These are phyloP conservation scores for Pollicipes pollicipes DNA, from an alignment of 1,140 invertebrate genomes.

Conservation along the genomic window DNA sequence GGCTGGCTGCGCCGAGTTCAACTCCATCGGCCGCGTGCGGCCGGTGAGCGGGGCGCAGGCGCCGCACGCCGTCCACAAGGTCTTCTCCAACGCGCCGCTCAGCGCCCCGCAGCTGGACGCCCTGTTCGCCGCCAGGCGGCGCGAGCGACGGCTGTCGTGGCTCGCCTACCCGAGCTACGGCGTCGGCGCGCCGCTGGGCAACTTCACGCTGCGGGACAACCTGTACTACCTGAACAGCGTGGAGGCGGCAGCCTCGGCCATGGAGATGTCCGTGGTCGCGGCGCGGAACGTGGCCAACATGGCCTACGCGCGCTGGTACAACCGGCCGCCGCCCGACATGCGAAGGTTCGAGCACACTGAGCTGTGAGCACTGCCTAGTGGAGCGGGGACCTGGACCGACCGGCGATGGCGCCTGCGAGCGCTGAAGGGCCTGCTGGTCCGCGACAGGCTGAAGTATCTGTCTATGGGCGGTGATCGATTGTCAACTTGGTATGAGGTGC, in stretches of 20 bases:
- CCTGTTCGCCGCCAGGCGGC: background rate
- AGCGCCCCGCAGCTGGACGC: background rate
- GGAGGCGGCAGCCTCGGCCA: conserved; percentile 47
- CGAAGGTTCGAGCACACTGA: background rate
- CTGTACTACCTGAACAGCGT: conserved; percentile 40
- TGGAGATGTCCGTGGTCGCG: conserved; percentile 49
- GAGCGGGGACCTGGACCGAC: too few relatives aligned
- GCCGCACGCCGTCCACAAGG: background rate
- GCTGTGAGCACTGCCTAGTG: background rate
- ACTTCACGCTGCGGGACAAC: background rate
- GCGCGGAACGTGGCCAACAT: conserved; percentile 45
- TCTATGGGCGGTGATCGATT: too few relatives aligned
- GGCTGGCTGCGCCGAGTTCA: background rate
- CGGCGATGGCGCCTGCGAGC: too few relatives aligned
- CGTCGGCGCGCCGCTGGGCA: background rate
- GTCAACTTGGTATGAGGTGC: too few relatives aligned
- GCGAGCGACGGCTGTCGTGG: background rate
- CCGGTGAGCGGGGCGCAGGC: background rate
- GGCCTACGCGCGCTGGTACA: conserved; percentile 23
- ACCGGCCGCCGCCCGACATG: background rate
- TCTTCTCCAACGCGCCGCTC: background rate
- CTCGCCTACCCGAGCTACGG: background rate
- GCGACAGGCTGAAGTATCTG: too few relatives aligned
- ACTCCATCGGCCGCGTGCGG: background rate
- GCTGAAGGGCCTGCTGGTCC: too few relatives aligned